A percentile compares a stretch with the other conserved stretches of the same genome.
Evolutionary conservation across 2,888 invertebrate species (phyloP).

Genomic region (Mythimna ferrago): DNA sequence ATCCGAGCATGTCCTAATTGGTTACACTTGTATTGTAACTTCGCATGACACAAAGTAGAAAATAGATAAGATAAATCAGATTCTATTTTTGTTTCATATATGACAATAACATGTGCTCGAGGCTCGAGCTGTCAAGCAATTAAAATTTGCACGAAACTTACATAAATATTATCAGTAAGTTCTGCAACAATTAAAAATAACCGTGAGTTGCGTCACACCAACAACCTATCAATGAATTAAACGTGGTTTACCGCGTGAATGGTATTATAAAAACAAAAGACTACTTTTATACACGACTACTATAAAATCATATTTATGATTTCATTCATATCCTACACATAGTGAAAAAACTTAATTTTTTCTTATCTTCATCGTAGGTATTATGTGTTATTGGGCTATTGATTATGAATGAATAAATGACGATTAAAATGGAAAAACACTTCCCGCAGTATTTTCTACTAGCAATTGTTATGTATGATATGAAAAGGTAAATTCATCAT

Average conservation of each 20-base stretch:
- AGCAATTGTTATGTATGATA: no score
- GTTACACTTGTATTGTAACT: neutral
- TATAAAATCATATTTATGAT: slow-evolving; percentile 15
- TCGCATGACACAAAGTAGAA: neutral
- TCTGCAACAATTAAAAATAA: slow-evolving; percentile 20
- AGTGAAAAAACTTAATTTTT: no score
- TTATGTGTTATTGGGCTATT: no score
- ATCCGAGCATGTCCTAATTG: neutral
- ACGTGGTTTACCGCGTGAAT: slow-evolving; percentile 7
- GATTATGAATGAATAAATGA: no score
- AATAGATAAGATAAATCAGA: slow-evolving; percentile 26
- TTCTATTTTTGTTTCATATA: slow-evolving; percentile 21
- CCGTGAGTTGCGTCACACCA: slow-evolving; percentile 18
- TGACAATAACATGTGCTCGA: slow-evolving; percentile 19
- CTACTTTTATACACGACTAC: neutral
- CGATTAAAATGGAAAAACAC: no score
- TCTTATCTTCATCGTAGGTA: no score
- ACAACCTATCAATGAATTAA: slow-evolving; percentile 6
- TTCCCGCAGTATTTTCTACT: no score
- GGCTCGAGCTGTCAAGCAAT: slow-evolving; percentile 2
- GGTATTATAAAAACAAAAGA: slow-evolving; percentile 23
- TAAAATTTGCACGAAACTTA: slow-evolving; percentile 8
- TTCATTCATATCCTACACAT: slow-evolving; percentile 16
- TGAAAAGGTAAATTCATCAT: no score
- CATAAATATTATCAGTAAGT: neutral